These are phyloP conservation scores for sheep (Ovis aries) DNA, from an alignment of 2,113 vertebrate genomes.

Conservation along the genomic window ARS-UI_Ramb_v3.0 NC_056066.1:58208001-58208500, in stretches of 20 bases:
- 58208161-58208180: not conserved
- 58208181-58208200: rapidly evolving
- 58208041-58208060: rapidly evolving
- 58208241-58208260: not conserved
- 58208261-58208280: rapidly evolving
- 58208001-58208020: too few relatives aligned
- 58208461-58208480: not conserved
- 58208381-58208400: not conserved
- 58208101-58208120: not conserved
- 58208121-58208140: not conserved
- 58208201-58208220: not conserved
- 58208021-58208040: rapidly evolving
- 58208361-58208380: not conserved
- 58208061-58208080: not conserved
- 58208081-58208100: not conserved
- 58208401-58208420: not conserved
- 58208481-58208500: not conserved
- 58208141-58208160: not conserved
- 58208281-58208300: not conserved
- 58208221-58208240: not conserved
- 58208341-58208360: not conserved
- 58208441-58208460: not conserved
- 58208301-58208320: not conserved
- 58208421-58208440: not conserved
- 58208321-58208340: not conserved